Percentiles rank a stretch among this genome's conserved stretches.
These are phyloP conservation scores for Ceratotherium simum DNA, from an alignment of 2,113 vertebrate species.

Conservation along the genomic window DNA sequence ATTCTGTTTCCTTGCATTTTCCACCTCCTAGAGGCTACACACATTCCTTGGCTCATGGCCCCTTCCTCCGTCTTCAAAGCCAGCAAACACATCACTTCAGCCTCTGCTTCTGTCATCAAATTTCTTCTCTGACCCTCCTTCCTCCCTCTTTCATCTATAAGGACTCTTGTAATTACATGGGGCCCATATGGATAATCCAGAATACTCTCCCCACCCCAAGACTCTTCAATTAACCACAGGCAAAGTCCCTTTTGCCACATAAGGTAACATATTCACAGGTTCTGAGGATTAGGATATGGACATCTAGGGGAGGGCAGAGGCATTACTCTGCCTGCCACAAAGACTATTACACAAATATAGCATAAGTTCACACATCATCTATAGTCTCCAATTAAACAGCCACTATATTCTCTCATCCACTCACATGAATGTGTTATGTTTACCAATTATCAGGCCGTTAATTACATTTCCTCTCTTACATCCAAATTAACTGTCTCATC, in stretches of 20 bases:
- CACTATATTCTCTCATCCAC: background rate
- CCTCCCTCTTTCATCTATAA: background rate
- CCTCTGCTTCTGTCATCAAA: background rate
- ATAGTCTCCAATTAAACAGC: background rate
- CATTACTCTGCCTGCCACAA: background rate
- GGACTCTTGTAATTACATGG: background rate
- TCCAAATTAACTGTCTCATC: slow-evolving; percentile 60
- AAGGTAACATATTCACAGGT: background rate
- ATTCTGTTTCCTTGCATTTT: background rate
- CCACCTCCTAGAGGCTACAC: background rate
- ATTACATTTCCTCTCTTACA: slow-evolving; percentile 62
- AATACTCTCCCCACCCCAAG: background rate
- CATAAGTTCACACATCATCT: background rate
- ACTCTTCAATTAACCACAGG: background rate
- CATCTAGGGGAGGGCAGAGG: too few species aligned
- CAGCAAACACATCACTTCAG: background rate
- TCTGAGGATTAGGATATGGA: background rate
- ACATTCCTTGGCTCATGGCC: background rate
- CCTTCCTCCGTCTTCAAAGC: background rate
- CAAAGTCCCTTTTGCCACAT: background rate
- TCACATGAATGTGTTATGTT: slow-evolving; percentile 56
- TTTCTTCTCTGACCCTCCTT: background rate
- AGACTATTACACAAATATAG: background rate
- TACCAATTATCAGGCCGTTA: slow-evolving; percentile 53
- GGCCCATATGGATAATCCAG: background rate